A percentile compares a stretch with the other conserved stretches of the same genome.
Conservation (phyloP, 2,113 vertebrate genomes). For the Nestor notabilis region DNA sequence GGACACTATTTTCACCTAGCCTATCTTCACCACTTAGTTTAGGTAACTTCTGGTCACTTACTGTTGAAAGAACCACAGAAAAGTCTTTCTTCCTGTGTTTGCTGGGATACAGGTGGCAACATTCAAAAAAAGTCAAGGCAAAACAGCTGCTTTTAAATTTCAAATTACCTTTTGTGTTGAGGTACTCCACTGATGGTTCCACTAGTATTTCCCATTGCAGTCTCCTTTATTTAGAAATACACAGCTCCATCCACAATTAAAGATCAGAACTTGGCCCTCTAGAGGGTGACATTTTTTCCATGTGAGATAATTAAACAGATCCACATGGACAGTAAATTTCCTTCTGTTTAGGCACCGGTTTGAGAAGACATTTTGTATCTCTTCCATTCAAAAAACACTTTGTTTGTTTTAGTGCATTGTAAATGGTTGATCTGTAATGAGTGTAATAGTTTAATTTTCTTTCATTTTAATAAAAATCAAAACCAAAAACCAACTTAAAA, state of each 20-base stretch:
- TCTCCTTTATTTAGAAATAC: neutral
- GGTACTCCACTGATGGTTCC: neutral
- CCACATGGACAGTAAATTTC: neutral
- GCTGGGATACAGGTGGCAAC: neutral
- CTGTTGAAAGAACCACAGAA: neutral
- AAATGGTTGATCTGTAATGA: neutral
- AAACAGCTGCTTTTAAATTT: neutral
- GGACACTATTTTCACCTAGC: neutral
- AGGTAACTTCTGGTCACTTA: neutral
- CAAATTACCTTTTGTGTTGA: neutral
- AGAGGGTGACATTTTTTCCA: neutral
- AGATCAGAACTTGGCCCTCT: neutral
- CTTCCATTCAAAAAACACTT: neutral
- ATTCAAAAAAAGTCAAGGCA: neutral
- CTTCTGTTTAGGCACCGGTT: neutral
- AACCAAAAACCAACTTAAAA: neutral
- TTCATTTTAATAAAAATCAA: neutral
- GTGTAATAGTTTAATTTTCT: neutral
- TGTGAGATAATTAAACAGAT: neutral
- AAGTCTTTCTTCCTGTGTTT: neutral
- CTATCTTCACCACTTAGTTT: neutral
- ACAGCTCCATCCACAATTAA: neutral
- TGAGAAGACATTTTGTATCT: neutral
- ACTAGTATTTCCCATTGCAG: neutral
- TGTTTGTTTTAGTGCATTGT: neutral